Conservation (phyloP, 2,113 vertebrate species). For the Pandion haliaetus region DNA sequence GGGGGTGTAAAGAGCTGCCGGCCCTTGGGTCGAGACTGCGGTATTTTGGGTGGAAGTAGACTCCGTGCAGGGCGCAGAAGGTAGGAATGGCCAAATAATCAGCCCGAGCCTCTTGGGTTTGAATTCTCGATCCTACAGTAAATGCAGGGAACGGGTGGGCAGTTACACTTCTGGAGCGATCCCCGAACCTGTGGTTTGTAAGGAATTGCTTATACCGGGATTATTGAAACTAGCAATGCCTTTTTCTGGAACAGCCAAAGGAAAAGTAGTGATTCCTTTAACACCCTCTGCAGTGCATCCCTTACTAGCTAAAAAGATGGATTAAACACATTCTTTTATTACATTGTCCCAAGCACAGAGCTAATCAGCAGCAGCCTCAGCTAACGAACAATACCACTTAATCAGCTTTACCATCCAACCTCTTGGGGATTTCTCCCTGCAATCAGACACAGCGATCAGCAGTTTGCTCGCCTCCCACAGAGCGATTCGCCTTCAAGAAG, state of each 20-base stretch:
- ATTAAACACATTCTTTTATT: background rate
- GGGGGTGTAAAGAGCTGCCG: background rate
- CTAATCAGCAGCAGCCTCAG: background rate
- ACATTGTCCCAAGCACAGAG: rapidly evolving
- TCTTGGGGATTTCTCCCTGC: background rate
- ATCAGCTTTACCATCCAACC: background rate
- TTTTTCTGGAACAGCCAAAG: background rate
- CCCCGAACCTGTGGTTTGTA: background rate
- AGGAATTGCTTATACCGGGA: background rate
- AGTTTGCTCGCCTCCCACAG: background rate
- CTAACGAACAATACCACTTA: rapidly evolving
- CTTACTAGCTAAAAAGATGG: background rate
- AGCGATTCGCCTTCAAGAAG: background rate
- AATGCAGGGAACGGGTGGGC: rapidly evolving
- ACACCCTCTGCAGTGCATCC: too few species aligned
- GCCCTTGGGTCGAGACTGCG: too few species aligned
- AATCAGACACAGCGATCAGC: background rate
- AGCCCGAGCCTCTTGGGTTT: too few species aligned
- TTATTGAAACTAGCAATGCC: too few species aligned
- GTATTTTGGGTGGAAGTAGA: background rate
- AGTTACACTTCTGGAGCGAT: rapidly evolving
- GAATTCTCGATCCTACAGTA: rapidly evolving
- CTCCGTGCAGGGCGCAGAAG: background rate
- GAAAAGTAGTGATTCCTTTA: background rate
- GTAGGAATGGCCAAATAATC: background rate